Evolutionary conservation across 23 tunicate species (phyloP).

Genomic region (Trididemnum miniatum): DNA sequence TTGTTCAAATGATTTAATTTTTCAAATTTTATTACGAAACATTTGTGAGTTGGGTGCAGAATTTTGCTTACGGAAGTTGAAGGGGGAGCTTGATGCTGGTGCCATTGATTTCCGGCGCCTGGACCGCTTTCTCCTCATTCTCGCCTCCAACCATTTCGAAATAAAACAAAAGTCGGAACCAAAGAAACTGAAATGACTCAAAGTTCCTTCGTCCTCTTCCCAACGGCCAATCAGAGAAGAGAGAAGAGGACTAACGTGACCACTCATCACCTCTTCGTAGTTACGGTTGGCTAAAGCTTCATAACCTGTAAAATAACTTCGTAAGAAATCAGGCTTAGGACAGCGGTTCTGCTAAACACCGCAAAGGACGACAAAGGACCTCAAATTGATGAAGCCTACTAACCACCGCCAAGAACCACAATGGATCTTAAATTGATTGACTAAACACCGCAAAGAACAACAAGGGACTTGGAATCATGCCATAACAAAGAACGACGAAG

Average conservation of each 20-base stretch:
- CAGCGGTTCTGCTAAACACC: too few species aligned
- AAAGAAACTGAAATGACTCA: constrained; percentile 37
- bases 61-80: neutral
- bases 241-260: constrained; percentile 37
- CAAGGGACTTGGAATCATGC: too few species aligned
- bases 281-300: constrained; percentile 26
- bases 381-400: too few species aligned
- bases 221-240: constrained; percentile 26
- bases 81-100: neutral
- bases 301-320: constrained; percentile 13
- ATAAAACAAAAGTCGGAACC: constrained; percentile 43
- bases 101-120: constrained; percentile 3
- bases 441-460: too few species aligned
- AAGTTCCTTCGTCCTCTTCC: constrained; percentile 24
- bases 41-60: neutral
- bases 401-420: too few species aligned
- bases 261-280: constrained; percentile 61
- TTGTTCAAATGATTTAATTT: too few species aligned
- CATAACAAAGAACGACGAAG: too few species aligned
- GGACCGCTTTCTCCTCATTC: constrained; percentile 18
- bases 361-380: too few species aligned
- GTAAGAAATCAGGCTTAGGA: too few species aligned
- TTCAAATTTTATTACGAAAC: too few species aligned
- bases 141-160: constrained; percentile 31
- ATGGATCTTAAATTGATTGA: too few species aligned